Evolutionary conservation across 2,888 invertebrate genomes (phyloP), one percentile per base, ranked within the genome.

Genomic region (Nemotelus pantherinus): DNA sequence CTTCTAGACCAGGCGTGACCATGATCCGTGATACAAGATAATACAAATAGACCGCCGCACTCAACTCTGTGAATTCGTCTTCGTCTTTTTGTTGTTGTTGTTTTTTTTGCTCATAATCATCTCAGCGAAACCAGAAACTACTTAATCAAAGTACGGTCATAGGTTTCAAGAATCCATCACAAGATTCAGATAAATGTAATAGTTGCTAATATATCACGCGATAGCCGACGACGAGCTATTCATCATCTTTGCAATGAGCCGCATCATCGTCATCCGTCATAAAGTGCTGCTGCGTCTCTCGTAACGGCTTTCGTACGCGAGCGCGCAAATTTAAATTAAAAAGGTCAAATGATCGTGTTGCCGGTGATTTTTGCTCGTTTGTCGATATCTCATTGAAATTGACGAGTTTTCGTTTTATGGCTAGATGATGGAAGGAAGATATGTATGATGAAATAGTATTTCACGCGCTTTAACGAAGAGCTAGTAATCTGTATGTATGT

Each of bases 61-160:
- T 41, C 63, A 63, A 2, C 39, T 63, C 43, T 39, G 25, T 25
- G 25, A 25, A 25, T 25, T 25, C 25, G 25, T 1, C 1, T 25
- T 25, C 25, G 25, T 25, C 0, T 25, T 25, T 25, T 25, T 25
- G 25, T 25, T 25, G 0, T 25, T 25, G 25, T 25, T 25, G 25
- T 25, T 25, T 25, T 25, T 25, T 0, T 25, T 25, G 25, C 25
- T 25, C 25, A 25, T 25, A 25, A 25, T 25, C 25, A 25, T 25
- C 25, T 25, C 25, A 25, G 25, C 63, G 43, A 43, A 25, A 3
- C 63, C 39, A 43, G 47, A 45, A 74, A 60, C 74, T 74, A 10
- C 74, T 74, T 74, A 74, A 74, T 74, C 74, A 74, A 47, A 63
- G 63, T 45, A 57, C 74, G 74, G 74, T 74, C 74, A 74, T 41